These are phyloP conservation scores for Drosophila azteca DNA, from an alignment of 1,140 invertebrate genomes.

Conservation along the genomic window DNA sequence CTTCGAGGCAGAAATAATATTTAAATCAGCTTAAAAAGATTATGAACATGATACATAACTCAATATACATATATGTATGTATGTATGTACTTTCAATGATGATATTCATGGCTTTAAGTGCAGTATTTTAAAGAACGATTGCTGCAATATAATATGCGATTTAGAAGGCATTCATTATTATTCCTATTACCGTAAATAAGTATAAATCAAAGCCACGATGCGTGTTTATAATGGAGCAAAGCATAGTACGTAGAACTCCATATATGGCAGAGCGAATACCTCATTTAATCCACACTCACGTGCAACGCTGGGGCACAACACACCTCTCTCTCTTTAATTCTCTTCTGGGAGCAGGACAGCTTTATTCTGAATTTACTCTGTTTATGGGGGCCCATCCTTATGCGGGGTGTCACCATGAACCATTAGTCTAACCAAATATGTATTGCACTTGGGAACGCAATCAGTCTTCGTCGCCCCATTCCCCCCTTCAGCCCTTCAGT, in stretches of 20 bases:
- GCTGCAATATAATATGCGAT: no score
- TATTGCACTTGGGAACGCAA: conserved; percentile 44
- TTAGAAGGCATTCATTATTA: conserved; percentile 9
- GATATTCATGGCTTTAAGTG: no score
- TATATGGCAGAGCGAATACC: conserved; percentile 33
- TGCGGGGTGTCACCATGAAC: conserved; percentile 24
- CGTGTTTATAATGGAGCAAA: no score
- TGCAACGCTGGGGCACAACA: conserved; percentile 2
- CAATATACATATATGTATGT: no score
- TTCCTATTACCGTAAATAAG: conserved; percentile 2
- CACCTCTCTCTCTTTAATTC: conserved; percentile 25
- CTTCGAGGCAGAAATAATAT: no score
- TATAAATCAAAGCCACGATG: conserved; percentile 20
- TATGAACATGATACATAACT: no score
- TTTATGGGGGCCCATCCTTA: conserved; percentile 33
- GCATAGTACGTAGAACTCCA: conserved; percentile 10
- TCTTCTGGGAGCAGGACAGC: conserved; percentile 7
- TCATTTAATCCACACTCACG: conserved; percentile 47
- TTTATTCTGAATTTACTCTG: conserved; percentile 15
- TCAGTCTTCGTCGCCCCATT: conserved; percentile 5
- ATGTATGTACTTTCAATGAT: no score
- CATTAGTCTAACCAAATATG: conserved; percentile 55
- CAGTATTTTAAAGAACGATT: no score
- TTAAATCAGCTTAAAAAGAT: no score
- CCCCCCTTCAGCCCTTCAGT: neutral